phyloP scores from a whole-genome alignment of 1,140 invertebrate genomes.

The Micrasema minimum region DNA sequence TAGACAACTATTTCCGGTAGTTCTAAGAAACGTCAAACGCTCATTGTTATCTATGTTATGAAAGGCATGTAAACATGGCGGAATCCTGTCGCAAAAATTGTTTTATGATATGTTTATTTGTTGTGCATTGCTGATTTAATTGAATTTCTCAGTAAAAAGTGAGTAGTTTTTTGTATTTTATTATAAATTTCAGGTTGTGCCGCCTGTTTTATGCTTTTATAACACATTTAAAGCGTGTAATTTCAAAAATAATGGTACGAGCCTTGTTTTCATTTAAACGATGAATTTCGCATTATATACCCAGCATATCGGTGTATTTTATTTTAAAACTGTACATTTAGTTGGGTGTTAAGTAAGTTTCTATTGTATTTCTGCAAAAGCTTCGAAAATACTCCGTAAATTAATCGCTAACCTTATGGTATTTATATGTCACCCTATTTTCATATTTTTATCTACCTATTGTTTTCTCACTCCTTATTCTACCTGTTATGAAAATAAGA shows the following conservation, averaged over 20 bases:
- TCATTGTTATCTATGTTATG: slow-evolving; percentile 45
- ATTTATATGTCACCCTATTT: neutral
- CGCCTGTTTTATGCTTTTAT: too few relatives aligned
- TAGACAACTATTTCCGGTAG: slow-evolving; percentile 39
- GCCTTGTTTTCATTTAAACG: too few relatives aligned
- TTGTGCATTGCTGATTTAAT: slow-evolving; percentile 26
- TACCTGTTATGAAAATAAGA: too few relatives aligned
- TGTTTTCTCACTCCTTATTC: too few relatives aligned
- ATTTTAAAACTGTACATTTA: too few relatives aligned
- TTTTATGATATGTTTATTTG: slow-evolving; percentile 43
- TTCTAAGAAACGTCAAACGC: slow-evolving; percentile 43
- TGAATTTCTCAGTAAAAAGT: slow-evolving; percentile 32
- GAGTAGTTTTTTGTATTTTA: slow-evolving; percentile 14
- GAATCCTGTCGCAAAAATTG: slow-evolving; percentile 34
- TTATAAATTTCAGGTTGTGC: too few relatives aligned
- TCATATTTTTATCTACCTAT: neutral
- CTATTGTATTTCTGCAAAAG: too few relatives aligned
- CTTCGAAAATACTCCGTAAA: neutral
- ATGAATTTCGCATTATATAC: too few relatives aligned
- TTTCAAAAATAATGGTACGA: too few relatives aligned
- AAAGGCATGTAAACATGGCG: slow-evolving; percentile 49
- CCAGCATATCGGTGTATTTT: too few relatives aligned
- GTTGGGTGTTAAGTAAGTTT: too few relatives aligned
- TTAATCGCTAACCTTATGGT: slow-evolving; percentile 1
- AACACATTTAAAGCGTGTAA: too few relatives aligned